A percentile compares a stretch with the other conserved stretches of the same genome.
Conservation (phyloP, 1,140 invertebrate species). For the Diorhabda sublineata region DNA sequence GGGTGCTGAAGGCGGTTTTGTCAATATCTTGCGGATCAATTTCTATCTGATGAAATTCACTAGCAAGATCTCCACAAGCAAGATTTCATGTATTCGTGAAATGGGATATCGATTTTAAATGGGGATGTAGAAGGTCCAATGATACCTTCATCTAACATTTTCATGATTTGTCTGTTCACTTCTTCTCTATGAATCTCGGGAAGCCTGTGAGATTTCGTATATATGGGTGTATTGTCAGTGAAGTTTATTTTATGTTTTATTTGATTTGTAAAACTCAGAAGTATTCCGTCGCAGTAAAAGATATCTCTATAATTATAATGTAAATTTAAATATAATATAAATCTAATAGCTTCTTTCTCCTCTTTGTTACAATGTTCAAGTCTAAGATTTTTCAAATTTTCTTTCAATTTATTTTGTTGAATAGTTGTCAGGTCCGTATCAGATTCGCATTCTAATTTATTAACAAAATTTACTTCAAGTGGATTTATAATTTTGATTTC, state of each 20-base stretch:
- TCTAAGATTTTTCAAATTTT: constrained; percentile 4
- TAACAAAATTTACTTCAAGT: neutral
- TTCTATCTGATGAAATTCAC: constrained; percentile 38
- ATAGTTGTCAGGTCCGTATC: neutral
- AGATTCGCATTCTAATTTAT: neutral
- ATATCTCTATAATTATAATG: constrained; percentile 16
- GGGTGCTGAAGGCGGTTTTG: constrained; percentile 36
- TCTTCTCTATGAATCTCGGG: constrained; percentile 7
- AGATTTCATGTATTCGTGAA: too few relatives aligned
- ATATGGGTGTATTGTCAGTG: constrained; percentile 6
- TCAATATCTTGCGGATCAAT: constrained; percentile 26
- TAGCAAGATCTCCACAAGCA: too few relatives aligned
- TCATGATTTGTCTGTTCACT: constrained; percentile 1
- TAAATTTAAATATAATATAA: neutral
- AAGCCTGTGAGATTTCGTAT: constrained; percentile 8
- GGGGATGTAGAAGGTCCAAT: neutral
- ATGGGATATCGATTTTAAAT: neutral
- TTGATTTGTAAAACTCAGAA: constrained; percentile 14
- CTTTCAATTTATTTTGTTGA: neutral
- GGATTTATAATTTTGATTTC: neutral
- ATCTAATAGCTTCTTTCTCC: constrained; percentile 12
- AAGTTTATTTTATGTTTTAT: constrained; percentile 18
- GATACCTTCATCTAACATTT: neutral
- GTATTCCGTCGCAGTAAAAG: constrained; percentile 13
- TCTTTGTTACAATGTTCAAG: constrained; percentile 15